Conservation (phyloP, 2,888 invertebrate species). For the Aleiodes leptofemur region DNA sequence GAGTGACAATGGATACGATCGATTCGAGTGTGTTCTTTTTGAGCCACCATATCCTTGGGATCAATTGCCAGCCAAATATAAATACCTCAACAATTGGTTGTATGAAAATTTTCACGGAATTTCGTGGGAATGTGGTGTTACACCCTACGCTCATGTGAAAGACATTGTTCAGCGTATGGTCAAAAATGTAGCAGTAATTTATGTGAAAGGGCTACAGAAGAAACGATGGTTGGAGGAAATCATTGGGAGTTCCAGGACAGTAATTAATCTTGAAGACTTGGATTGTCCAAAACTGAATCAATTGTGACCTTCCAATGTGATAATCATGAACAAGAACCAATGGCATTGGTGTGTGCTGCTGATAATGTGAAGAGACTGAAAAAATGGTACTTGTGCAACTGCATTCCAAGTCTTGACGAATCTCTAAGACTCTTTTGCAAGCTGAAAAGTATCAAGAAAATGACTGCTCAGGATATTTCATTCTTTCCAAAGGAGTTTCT, state of each 20-base stretch:
- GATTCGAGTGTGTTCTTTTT: not conserved
- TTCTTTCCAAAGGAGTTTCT: too few relatives aligned
- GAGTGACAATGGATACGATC: not conserved
- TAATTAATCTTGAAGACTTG: not conserved
- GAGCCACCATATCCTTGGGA: not conserved
- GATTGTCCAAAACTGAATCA: not conserved
- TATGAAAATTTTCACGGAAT: not conserved
- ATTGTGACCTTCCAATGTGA: not conserved
- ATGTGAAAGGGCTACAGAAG: not conserved
- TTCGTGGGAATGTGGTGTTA: not conserved
- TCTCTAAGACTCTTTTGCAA: too few relatives aligned
- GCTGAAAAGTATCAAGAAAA: too few relatives aligned
- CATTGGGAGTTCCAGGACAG: not conserved
- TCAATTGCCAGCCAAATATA: not conserved
- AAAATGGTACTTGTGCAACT: not conserved
- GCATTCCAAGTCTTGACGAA: too few relatives aligned
- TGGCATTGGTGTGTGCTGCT: not conserved
- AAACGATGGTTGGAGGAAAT: not conserved
- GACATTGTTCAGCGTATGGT: not conserved
- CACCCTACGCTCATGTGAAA: not conserved
- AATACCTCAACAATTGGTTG: not conserved
- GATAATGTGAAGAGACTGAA: slow-evolving; percentile 1
- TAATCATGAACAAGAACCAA: not conserved
- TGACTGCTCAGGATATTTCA: too few relatives aligned
- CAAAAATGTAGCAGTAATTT: too few relatives aligned